Evolutionary conservation across 2,113 vertebrate genomes (phyloP), one percentile per base, ranked within the genome.

Genomic region (Sporophila hypoxantha): DNA sequence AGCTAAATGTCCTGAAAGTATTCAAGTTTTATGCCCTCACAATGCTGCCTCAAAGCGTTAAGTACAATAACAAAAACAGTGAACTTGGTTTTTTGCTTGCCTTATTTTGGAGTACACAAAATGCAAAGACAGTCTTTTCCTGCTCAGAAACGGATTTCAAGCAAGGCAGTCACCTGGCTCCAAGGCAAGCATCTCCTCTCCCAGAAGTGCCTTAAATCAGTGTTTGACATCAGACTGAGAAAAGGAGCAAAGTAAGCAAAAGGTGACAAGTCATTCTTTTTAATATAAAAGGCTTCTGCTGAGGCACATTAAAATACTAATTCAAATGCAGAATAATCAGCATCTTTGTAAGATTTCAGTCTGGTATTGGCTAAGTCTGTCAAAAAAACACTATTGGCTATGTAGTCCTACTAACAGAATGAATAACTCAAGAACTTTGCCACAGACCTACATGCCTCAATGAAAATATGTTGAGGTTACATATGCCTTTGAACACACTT

Each of bases 211-310:
- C 36, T 87, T 92, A 89, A 92, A 86, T 71, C 67, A 60, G 49
- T 25, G 49, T 23, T 29, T 22, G 5, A 88, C 66, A 94, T 65
- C 82, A 46, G 46, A 75, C 59, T 71, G 87, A 93, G 30, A 30
- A 42, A 92, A 86, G 65, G 62, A 91, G 25, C 16, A 15, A 59
- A 87, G 88, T 76, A 69, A 90, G 39, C 83, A 92, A 65, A 92
- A 76, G 56, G 50, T 87, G 92, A 91, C 82, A 88, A 94, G 76
- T n/a, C 77, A 68, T 42, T 85, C 50, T 80, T 96, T 93, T 81
- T 8, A 14, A 47, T 37, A 89, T 55, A 67, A 93, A 87, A 93
- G 52, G 53, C 68, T 85, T 90, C 85, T 73, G 41, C 49, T 80
- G 66, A 83, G 56, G 50, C 39, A 59, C 1, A 4, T 71, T 34